Conservation (phyloP, 2,797 vertebrate species). For the Sciurus vulgaris region DNA sequence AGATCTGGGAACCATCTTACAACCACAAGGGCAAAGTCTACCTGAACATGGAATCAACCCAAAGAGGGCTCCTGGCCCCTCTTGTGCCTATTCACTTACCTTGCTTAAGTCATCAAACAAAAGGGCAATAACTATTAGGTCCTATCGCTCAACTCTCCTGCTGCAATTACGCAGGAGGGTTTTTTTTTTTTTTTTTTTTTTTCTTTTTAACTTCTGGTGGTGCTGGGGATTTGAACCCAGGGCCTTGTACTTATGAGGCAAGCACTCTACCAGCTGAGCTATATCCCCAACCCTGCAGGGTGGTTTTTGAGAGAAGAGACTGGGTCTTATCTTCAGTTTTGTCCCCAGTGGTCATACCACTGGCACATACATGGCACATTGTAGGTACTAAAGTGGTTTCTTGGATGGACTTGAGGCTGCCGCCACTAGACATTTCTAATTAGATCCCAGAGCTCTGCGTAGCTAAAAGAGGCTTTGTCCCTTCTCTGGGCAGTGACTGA, state of each 20-base stretch:
- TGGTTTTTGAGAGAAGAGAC: not conserved
- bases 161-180: not conserved
- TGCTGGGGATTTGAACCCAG: too few relatives aligned
- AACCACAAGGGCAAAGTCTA: not conserved
- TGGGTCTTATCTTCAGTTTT: not conserved
- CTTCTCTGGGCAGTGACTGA: not conserved
- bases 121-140: not conserved
- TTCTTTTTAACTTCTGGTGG: too few relatives aligned
- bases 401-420: not conserved
- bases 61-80: not conserved
- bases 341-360: not conserved
- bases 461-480: not conserved
- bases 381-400: not conserved
- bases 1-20: not conserved
- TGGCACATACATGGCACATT: too few relatives aligned
- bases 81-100: not conserved
- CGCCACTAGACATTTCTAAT: not conserved
- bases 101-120: not conserved
- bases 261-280: too few relatives aligned
- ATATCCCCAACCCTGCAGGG: too few relatives aligned
- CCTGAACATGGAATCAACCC: not conserved
- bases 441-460: not conserved
- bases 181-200: too few relatives aligned
- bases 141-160: not conserved
- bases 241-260: too few relatives aligned